These are phyloP conservation scores for Yasuhikotakia modesta DNA, from an alignment of 2,797 vertebrate species.

Conservation along the genomic window DNA sequence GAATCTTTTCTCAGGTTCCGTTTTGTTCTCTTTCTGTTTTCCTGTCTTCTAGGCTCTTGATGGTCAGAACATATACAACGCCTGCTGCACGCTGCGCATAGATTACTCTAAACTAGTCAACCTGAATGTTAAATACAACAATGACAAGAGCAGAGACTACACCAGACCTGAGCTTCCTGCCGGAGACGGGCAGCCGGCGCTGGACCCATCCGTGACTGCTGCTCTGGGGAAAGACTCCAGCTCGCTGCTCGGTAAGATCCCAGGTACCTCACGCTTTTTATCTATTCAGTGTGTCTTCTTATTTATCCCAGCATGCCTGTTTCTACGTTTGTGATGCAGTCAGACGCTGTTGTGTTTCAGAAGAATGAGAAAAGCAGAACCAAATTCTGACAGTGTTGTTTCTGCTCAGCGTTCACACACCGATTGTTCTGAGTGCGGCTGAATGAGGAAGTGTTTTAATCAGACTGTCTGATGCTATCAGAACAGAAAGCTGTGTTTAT, in stretches of 20 bases:
- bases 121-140: conserved; percentile 99
- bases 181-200: conserved; percentile 89
- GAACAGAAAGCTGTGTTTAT: conserved; percentile 37
- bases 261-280: conserved; percentile 74
- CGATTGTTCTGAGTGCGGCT: neutral
- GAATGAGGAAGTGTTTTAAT: conserved; percentile 20
- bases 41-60: conserved; percentile 84
- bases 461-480: conserved; percentile 10
- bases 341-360: too few species aligned
- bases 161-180: conserved; percentile 95
- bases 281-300: conserved; percentile 32
- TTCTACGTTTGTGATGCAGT: neutral
- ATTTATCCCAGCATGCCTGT: neutral
- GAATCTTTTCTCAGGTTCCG: conserved; percentile 14
- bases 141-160: conserved; percentile 97
- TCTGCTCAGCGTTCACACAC: neutral
- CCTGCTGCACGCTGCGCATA: conserved; percentile 96
- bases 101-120: conserved; percentile 98
- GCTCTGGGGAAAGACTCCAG: conserved; percentile 94
- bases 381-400: neutral
- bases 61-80: conserved; percentile 98
- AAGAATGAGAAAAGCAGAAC: too few species aligned
- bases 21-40: conserved; percentile 48
- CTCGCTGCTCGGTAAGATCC: conserved; percentile 93
- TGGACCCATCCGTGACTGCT: conserved; percentile 87